Percentiles rank a stretch among this genome's conserved stretches.
Evolutionary conservation across 2,113 vertebrate species (phyloP).

Genomic region (Forbesichthys papilliferus): DNA sequence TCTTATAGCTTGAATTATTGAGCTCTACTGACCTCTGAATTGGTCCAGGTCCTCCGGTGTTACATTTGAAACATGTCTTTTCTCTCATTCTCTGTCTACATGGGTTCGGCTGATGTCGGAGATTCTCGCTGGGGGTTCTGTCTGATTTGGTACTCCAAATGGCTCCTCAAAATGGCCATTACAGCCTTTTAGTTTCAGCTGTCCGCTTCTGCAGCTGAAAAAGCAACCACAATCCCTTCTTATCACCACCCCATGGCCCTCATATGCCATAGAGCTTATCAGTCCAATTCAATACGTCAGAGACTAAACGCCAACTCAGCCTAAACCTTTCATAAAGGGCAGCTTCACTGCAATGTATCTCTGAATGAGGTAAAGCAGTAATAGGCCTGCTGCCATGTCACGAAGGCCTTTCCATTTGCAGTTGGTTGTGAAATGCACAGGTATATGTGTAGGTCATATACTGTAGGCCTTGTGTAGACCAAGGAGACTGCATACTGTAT

Average conservation of each 20-base stretch:
- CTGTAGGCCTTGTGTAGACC: too few species aligned
- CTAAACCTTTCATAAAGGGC: too few species aligned
- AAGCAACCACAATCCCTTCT: constrained; percentile 55
- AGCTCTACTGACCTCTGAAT: too few species aligned
- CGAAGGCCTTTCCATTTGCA: too few species aligned
- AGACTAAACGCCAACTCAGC: neutral
- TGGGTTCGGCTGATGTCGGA: constrained; percentile 53
- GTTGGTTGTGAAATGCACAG: too few species aligned
- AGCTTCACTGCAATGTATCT: too few species aligned
- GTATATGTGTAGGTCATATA: too few species aligned
- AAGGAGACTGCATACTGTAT: too few species aligned
- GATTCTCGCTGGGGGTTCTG: constrained; percentile 52
- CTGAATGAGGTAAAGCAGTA: neutral
- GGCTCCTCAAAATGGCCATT: constrained; percentile 62
- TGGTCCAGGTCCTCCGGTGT: neutral
- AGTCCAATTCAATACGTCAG: constrained; percentile 9
- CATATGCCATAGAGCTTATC: constrained; percentile 22
- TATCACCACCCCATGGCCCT: constrained; percentile 39
- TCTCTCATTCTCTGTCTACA: constrained; percentile 34
- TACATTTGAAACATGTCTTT: neutral
- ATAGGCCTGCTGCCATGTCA: neutral
- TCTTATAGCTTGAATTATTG: too few species aligned
- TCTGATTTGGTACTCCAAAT: constrained; percentile 66
- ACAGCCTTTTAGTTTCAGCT: constrained; percentile 65
- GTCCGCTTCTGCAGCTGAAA: constrained; percentile 60